phyloP scores from a whole-genome alignment of 2,113 vertebrate genomes.

The Rhodinocichla rosea region DNA sequence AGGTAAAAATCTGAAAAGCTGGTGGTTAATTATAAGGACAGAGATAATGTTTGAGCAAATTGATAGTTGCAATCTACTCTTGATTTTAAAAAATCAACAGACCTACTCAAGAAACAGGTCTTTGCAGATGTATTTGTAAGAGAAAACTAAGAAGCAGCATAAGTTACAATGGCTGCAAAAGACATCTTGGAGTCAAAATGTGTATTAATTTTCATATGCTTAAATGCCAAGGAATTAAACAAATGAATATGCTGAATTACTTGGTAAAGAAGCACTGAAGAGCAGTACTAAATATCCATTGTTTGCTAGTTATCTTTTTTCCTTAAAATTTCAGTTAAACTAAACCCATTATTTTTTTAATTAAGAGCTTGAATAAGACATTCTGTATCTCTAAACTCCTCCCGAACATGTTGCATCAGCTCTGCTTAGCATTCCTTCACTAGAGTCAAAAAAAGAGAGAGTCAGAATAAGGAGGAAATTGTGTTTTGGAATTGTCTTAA shows the following conservation, averaged over 20 bases:
- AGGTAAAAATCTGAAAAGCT: neutral
- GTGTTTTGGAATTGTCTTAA: neutral
- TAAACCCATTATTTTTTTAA: neutral
- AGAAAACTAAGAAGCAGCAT: neutral
- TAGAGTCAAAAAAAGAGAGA: neutral
- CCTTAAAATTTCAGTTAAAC: neutral
- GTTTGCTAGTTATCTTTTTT: neutral
- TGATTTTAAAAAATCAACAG: neutral
- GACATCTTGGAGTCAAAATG: neutral
- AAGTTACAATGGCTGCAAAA: neutral
- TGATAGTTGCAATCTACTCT: neutral
- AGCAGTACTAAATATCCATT: neutral
- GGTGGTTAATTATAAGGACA: neutral
- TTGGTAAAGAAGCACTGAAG: neutral
- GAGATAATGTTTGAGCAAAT: neutral
- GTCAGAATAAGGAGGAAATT: neutral
- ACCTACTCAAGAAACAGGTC: neutral
- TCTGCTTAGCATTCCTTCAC: neutral
- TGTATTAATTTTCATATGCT: neutral
- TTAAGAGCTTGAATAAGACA: neutral
- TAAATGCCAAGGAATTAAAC: neutral
- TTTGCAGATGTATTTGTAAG: neutral
- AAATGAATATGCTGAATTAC: neutral
- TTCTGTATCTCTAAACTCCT: neutral
- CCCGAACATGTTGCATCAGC: neutral